A percentile compares a stretch with the other conserved stretches of the same genome.
These are phyloP conservation scores for Hippoglossus stenolepis DNA, from an alignment of 2,113 vertebrate genomes.

Conservation along the genomic window DNA sequence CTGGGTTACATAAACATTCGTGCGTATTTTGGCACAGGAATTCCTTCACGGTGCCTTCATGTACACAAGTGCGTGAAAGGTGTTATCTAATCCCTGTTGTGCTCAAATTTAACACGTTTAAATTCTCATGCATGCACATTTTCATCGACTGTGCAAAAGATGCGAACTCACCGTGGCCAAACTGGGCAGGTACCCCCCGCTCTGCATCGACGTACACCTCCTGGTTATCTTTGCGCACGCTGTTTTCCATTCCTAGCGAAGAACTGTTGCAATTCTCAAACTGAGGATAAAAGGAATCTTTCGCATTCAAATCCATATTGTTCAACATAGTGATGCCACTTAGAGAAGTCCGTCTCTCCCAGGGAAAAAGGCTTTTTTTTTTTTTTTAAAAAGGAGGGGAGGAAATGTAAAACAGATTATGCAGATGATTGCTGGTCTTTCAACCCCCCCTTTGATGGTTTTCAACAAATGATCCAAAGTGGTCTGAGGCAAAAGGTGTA, in stretches of 20 bases:
- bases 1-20: conserved; percentile 75
- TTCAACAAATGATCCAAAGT: conserved; percentile 75
- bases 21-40: conserved; percentile 53
- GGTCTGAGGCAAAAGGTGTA: conserved; percentile 62
- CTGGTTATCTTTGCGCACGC: conserved; percentile 78
- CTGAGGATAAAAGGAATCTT: conserved; percentile 90
- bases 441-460: conserved; percentile 54
- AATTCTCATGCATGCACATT: conserved; percentile 41
- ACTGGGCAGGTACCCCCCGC: conserved; percentile 82
- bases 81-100: not conserved
- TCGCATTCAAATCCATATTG: conserved; percentile 92
- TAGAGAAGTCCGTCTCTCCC: conserved; percentile 72
- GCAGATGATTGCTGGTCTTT: conserved; percentile 53
- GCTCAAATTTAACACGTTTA: conserved; percentile 7
- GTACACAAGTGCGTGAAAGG: conserved; percentile 10
- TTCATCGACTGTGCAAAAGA: conserved; percentile 45
- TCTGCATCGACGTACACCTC: conserved; percentile 83
- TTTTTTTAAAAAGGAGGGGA: not conserved
- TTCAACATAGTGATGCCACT: conserved; percentile 88
- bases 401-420: conserved; percentile 26
- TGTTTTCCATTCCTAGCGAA: conserved; percentile 78
- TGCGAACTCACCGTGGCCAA: conserved; percentile 85
- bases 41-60: not conserved
- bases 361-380: conserved; percentile 40
- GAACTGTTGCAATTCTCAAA: conserved; percentile 88